Evolutionary conservation across 2,888 invertebrate genomes (phyloP), one percentile per base, ranked within the genome.

Genomic region (Flexamia atlantica): DNA sequence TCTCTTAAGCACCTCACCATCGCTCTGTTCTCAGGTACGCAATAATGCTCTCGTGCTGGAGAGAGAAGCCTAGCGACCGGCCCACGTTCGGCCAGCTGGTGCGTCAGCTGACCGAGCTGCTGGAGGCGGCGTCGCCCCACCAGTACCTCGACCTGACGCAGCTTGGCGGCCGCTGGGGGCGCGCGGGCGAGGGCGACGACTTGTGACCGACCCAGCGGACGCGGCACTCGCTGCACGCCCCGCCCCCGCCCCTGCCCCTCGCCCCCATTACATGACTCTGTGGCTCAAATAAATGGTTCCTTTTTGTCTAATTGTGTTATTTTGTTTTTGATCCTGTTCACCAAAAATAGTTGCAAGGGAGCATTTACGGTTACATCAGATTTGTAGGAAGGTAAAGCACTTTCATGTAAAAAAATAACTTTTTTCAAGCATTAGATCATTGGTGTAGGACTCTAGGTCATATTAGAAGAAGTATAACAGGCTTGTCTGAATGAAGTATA

Each of bases 11-110:
- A 36, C 36, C 9, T 4, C 4, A 7, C 36, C 9, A 9, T 36
- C 36, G 36, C 36, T 9, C 4, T 36, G 36, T 36, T 4, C 32
- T 32, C 88, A 97, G 97, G 57, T 97, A 97, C 89, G 91, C 93
- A 57, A 89, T 97, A 81, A 97, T 97, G 96, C 87, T 91, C 23
- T 92, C 93, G 0, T 97, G 97, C 89, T 97, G 97, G 97, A 91
- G 92, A 83, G 91, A 91, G 0, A 91, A 92, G 81, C 94, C 96
- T 0, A 92, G 92, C 85, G 93, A 93, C 25, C 91, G 97, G 84
- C 97, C 97, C 0, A 93, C 93, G 23, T 97, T 97, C 90, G 89
- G 91, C 0, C 92, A 94, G 86, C 91, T 97, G 74, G 90, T 91
- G 85, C 89, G 88, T 86, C 89, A 89, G 83, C 89, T 92, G 28